Percentiles rank a stretch among this genome's conserved stretches.
Conservation (phyloP, 2,113 vertebrate species). For the Okapia johnstoni region DNA sequence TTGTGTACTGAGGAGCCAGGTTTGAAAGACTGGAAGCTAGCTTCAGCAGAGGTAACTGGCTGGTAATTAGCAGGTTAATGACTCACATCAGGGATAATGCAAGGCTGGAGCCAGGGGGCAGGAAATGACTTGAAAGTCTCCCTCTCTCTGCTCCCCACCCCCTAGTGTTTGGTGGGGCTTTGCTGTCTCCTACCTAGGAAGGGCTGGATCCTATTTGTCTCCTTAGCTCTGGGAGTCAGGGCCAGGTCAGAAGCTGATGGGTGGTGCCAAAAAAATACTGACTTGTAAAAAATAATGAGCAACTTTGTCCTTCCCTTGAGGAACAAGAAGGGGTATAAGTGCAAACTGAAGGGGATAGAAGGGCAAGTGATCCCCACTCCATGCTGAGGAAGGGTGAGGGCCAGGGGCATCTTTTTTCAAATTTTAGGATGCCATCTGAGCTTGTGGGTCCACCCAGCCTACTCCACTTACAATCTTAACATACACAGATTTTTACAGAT, state of each 20-base stretch:
- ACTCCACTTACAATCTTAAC: background rate
- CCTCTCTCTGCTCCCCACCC: background rate
- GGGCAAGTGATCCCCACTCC: too few relatives aligned
- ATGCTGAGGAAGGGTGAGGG: background rate
- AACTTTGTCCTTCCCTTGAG: background rate
- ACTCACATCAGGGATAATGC: background rate
- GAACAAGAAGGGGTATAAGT: background rate
- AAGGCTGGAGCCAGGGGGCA: background rate
- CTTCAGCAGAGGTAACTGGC: background rate
- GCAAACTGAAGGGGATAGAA: background rate
- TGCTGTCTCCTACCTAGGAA: background rate
- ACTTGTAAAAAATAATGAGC: background rate
- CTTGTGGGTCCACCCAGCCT: background rate
- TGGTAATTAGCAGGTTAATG: constrained; percentile 42
- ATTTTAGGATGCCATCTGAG: background rate
- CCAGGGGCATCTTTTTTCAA: background rate
- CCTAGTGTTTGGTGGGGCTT: background rate
- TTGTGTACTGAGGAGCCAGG: background rate
- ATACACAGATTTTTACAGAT: background rate
- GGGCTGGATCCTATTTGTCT: background rate
- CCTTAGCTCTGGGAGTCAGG: background rate
- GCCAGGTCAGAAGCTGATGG: background rate
- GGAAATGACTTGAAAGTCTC: background rate
- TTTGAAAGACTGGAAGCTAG: background rate
- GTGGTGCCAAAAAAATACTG: background rate